phyloP scores from a whole-genome alignment of 2,888 invertebrate genomes.

The Cyaniris semiargus region DNA sequence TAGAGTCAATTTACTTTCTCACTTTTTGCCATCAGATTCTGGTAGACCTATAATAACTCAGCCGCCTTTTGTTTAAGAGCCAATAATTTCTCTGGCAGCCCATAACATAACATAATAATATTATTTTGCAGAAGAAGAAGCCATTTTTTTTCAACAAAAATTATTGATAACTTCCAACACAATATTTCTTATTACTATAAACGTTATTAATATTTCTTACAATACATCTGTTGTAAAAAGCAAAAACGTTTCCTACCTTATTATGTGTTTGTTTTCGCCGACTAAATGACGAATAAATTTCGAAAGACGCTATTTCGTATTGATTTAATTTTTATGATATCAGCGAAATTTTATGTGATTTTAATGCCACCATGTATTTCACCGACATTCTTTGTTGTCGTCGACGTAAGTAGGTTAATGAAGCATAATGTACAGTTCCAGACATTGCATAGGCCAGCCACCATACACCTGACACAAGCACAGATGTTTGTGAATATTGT shows the following conservation, averaged over 20 bases:
- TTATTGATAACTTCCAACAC: too few relatives aligned
- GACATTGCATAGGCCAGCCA: background rate
- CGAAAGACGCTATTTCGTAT: background rate
- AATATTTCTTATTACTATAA: too few relatives aligned
- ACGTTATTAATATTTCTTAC: too few relatives aligned
- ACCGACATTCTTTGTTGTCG: background rate
- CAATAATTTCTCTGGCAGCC: too few relatives aligned
- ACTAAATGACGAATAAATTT: background rate
- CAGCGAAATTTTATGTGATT: background rate
- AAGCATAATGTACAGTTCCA: background rate
- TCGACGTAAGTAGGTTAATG: conserved; percentile 15
- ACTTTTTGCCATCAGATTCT: too few relatives aligned
- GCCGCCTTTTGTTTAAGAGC: too few relatives aligned
- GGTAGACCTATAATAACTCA: too few relatives aligned
- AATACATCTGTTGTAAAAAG: background rate
- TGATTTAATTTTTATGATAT: conserved; percentile 4
- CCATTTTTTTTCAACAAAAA: too few relatives aligned
- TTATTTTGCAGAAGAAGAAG: too few relatives aligned
- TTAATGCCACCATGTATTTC: background rate
- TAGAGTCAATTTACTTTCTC: too few relatives aligned
- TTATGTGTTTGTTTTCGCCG: background rate
- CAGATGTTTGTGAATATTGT: background rate
- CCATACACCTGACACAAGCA: background rate
- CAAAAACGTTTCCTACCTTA: background rate
- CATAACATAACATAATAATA: too few relatives aligned